Base-by-base conservation (phyloP, 2,888 invertebrate genomes). In the Trimorus sp. region DNA sequence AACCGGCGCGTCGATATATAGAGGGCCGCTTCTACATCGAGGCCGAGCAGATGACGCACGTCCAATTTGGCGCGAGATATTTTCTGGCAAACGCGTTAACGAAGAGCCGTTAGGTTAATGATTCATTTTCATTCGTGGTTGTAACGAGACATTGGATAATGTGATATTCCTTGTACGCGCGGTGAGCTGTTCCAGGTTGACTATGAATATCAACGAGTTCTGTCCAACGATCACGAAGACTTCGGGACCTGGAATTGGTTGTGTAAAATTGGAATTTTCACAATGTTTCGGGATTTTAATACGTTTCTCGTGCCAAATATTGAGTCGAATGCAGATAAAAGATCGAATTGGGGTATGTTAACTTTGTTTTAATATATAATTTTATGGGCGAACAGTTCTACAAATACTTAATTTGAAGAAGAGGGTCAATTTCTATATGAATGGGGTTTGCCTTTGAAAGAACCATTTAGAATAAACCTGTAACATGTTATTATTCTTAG, bases 191-290 rank as follows among this genome's bases (percentile, higher is more conserved):
- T 73, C 51, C 54, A 60, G 74, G 66, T 81, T 83, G 78, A 82
- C 83, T 76, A 83, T 84, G 84, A 84, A 85, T 85, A 84, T 85
- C 80, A 82, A 85, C 76, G 81, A 84, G 83, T 63, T 26, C 42
- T 48, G 56, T 76, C 81, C 80, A 82, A 84, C 76, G 76, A 80
- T 78, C 16, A 58, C 54, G 59, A 82, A 82, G 70, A 62, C 77
- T 82, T 83, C 79, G 82, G 83, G 79, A 77, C 71, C 79, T 74
- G 79, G 77, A 77, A 83, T 83, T 77, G 26, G 26, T 26, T 26
- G 26, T 26, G 26, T 26, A 26, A 4, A 26, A 26, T 26, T 26
- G 26, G 26, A 26, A 26, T 26, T 26, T 26, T 26, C 4, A 26
- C 26, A 26, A 26, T 26, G 26, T 26, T 26, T 26, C 26, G 4